Percentiles rank a stretch among this genome's conserved stretches.
phyloP scores from a whole-genome alignment of 2,113 vertebrate species.

The Pomatorhinus ruficollis region DNA sequence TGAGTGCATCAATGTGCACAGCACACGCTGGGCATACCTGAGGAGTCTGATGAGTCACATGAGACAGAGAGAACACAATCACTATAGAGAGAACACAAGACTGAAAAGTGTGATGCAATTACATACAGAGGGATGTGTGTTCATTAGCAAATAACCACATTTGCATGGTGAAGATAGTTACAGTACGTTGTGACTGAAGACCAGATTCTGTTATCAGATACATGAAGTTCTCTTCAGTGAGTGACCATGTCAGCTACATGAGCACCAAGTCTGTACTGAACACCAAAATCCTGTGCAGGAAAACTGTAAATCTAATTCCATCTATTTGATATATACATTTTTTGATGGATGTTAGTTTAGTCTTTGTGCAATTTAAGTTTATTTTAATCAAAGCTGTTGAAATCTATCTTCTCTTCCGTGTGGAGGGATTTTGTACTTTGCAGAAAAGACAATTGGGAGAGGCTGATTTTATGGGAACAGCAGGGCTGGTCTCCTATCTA shows the following conservation, averaged over 20 bases:
- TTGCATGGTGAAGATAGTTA: not conserved
- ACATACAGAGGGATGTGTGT: not conserved
- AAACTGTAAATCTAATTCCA: not conserved
- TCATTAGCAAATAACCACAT: not conserved
- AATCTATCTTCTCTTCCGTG: not conserved
- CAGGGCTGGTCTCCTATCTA: not conserved
- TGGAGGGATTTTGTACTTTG: not conserved
- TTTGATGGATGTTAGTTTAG: not conserved
- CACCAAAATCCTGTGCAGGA: not conserved
- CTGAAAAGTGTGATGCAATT: not conserved
- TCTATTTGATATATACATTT: not conserved
- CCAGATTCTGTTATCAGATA: not conserved
- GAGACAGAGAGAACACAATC: not conserved
- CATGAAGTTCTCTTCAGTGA: not conserved
- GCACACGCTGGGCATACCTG: not conserved
- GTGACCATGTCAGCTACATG: not conserved
- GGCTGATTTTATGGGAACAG: conserved; percentile 19
- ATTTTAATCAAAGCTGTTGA: not conserved
- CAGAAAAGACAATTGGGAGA: not conserved
- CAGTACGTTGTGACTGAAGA: not conserved
- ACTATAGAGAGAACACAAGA: not conserved
- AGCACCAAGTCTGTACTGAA: not conserved
- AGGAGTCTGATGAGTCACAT: not conserved
- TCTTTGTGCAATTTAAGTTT: not conserved
- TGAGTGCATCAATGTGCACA: not conserved